These are phyloP conservation scores for Proterorhinus semilunaris DNA, from an alignment of 2,113 vertebrate genomes.

Conservation along the genomic window DNA sequence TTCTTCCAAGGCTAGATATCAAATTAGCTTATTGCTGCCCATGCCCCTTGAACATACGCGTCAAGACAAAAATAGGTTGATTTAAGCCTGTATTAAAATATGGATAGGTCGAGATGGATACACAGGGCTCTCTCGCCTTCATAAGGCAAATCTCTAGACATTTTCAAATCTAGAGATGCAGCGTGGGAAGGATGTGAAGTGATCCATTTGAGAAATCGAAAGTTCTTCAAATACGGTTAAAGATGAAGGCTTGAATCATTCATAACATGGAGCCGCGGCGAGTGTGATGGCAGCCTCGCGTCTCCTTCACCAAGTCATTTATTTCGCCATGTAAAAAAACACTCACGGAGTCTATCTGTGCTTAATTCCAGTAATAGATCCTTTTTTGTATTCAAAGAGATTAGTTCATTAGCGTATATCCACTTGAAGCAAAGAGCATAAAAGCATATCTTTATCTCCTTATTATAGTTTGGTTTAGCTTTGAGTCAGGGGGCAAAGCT, in stretches of 20 bases:
- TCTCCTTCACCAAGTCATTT: constrained; percentile 24
- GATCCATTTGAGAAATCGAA: constrained; percentile 55
- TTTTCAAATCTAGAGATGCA: constrained; percentile 18
- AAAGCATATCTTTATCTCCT: not conserved
- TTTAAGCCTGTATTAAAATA: constrained; percentile 50
- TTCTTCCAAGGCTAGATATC: constrained; percentile 19
- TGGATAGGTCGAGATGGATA: constrained; percentile 22
- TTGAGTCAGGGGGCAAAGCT: too few species aligned
- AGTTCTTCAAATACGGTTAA: constrained; percentile 59
- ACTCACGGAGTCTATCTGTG: not conserved
- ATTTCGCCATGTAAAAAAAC: constrained; percentile 13
- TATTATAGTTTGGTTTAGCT: too few species aligned
- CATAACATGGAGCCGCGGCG: constrained; percentile 45
- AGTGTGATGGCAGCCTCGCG: constrained; percentile 41
- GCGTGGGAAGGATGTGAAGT: constrained; percentile 14
- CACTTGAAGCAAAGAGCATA: not conserved
- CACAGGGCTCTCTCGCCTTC: not conserved
- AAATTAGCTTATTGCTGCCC: constrained; percentile 28
- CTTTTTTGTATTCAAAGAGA: not conserved
- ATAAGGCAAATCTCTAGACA: constrained; percentile 26
- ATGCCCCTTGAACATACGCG: constrained; percentile 20
- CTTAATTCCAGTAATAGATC: not conserved
- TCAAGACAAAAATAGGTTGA: constrained; percentile 6
- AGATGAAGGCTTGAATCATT: constrained; percentile 63
- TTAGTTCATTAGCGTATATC: not conserved